These are phyloP conservation scores for Volucella inanis DNA, from an alignment of 2,888 invertebrate species.

Conservation along the genomic window DNA sequence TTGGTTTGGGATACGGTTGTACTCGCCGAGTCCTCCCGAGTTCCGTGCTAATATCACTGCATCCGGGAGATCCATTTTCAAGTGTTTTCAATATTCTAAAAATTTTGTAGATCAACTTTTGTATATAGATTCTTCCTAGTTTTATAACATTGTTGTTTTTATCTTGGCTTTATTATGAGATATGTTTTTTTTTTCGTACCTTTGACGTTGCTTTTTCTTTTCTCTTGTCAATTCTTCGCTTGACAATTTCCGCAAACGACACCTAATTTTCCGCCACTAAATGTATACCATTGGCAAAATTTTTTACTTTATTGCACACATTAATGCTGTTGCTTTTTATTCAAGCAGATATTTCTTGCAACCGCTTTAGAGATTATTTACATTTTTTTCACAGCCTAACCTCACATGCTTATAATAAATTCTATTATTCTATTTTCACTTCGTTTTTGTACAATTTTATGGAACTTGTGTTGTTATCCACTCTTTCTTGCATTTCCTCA, in stretches of 20 bases:
- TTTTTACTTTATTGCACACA: neutral
- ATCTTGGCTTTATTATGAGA: constrained; percentile 3
- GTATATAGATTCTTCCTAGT: constrained; percentile 17
- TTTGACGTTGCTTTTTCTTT: neutral
- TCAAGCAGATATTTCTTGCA: neutral
- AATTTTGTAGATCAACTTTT: constrained; percentile 10
- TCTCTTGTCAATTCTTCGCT: neutral
- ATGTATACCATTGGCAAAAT: neutral
- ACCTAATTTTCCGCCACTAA: neutral
- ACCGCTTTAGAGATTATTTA: constrained; percentile 1
- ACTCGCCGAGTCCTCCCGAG: too few relatives aligned
- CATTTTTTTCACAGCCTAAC: too few relatives aligned
- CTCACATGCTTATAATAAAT: too few relatives aligned
- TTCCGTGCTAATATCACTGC: too few relatives aligned
- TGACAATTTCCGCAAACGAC: constrained; percentile 17
- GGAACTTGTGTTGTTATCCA: too few relatives aligned
- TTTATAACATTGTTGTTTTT: constrained; percentile 9
- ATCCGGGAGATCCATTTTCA: neutral
- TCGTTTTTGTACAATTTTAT: neutral
- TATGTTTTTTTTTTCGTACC: neutral
- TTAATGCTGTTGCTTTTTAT: neutral
- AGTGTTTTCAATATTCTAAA: constrained; percentile 3
- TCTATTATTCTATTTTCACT: neutral
- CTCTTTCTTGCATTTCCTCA: too few relatives aligned
- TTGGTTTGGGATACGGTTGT: too few relatives aligned